Evolutionary conservation across 2,113 vertebrate genomes (phyloP), one percentile per base, ranked within the genome.

Genomic region (Lepus europaeus): DNA sequence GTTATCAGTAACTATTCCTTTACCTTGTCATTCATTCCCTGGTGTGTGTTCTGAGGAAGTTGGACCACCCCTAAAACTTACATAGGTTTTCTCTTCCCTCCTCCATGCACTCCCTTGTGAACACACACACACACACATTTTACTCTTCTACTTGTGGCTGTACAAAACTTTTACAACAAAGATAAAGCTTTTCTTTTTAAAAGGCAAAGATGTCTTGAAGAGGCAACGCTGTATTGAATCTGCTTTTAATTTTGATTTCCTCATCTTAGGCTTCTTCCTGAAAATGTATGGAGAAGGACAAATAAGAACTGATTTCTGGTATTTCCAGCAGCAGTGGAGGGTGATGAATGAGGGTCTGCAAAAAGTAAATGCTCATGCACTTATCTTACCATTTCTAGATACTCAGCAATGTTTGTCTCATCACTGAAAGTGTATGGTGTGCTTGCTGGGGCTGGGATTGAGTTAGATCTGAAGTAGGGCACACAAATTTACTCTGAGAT

Each of bases 161-260:
- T 27, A 64, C 14, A 64, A 33, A 88, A 66, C 8, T 39, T 68
- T 29, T 25, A 31, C 69, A 84, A 61, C 80, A 76, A 27, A 90
- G 88, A 87, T 17, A 66, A 88, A 70, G 5, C 51, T 74, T 89
- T 95, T 72, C n/a, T 45, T 73, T 93, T 88, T 76, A 95, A 93
- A 89, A 95, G 39, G 68, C 33, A 39, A 88, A 87, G 13, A 59
- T n/a, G 17, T 68, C 17, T 93, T 70, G 17, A 8, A 87, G 31
- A 25, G 49, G n/a, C 56, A 90, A 64, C 66, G 79, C 61, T 70
- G 39, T 33, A n/a, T 29, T 70, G 73, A 84, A 88, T 79, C 87
- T 80, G 36, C 6, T 56, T 93, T 95, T 59, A 11, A 49, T 78
- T 89, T 87, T 36, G 85, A 93, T 56, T 72, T 66, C 72, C 31